Base-by-base conservation (phyloP, 2,113 vertebrate genomes). In the Myotis lucifugus region DNA sequence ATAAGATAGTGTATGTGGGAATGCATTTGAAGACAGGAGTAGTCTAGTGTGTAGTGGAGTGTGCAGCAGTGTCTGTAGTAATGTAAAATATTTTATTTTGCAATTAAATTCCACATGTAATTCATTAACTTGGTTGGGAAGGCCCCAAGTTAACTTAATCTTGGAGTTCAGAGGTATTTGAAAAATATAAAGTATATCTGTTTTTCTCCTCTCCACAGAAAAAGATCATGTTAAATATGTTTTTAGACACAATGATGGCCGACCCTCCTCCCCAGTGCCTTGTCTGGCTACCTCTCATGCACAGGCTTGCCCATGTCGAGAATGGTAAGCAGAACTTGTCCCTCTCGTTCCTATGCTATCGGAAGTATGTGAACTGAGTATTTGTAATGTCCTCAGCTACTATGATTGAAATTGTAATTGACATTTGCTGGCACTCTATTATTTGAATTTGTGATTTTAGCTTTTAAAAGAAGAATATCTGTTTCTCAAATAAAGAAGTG, bases 231-330 rank as follows among this genome's bases (percentile, higher is more conserved):
- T 98, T 99, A 85, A 99, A 99, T 98, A 99, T 98, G 96, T 99
- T 99, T 97, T 97, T 99, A 98, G 99, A 99, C 95, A 99, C 99
- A 2, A 93, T 99, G 98, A 99, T 99, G 99, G 99, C 99, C 0
- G 99, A 99, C 48, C 99, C 99, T 17, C 99, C 99, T 54, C 99
- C 99, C 25, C 99, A 99, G 98, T 99, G 99, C 99, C 99, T 99
- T 97, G 99, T 99, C 56, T 99, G 99, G 99, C 98, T 99, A 67
- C 99, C 99, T 69, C 99, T 99, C 97, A 98, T 99, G 99, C 99
- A 99, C 98, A 99, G 99, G 97, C 99, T 99, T 14, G 99, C 99
- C 96, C 99, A 99, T 37, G 99, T 99, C 3, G 99, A 99, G 98
- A 99, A 99, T 37, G 99, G 99, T 99, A 96, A 98, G 83, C 64